Evolutionary conservation across 2,113 vertebrate genomes (phyloP), one percentile per base, ranked within the genome.

Genomic region (Ctenomys sociabilis): DNA sequence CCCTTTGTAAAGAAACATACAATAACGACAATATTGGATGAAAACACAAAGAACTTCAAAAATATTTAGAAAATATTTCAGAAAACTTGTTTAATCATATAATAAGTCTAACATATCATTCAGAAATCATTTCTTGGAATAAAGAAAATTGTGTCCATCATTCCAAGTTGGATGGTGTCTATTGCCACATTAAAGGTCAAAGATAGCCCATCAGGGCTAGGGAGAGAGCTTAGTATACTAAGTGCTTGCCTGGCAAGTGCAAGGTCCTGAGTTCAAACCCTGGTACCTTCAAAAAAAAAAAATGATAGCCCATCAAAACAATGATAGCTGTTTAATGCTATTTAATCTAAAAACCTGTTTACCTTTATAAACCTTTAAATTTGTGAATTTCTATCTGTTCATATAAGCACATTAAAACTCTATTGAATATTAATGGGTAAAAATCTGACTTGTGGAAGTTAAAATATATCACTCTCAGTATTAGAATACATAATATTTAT

Each of bases 361-460:
- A 84, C 21, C 5, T 63, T 35, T 72, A n/a, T 19, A 43, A 73
- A 40, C 8, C 14, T 75, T 73, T 3, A 77, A 19, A n/a, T 77
- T 78, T 45, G 19, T 24, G 13, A n/a, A 7, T 73, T 82, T 28
- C 28, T 12, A 66, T 68, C 1, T 88, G 30, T 35, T n/a, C 88
- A 37, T 68, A 40, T 77, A 59, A 77, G 13, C 13, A n/a, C 35
- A 52, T 96, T 75, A 70, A 59, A 9, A 59, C 2, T 37, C 14
- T 81, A 43, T 59, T 91, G 24, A 91, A 88, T 91, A 94, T 83
- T 91, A 77, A 37, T 61, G 3, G 75, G 32, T 37, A 84, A 66
- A 77, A 91, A 30, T 68, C 57, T 87, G 45, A 96, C 7, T 49
- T 49, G 37, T 40, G 83, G 3, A 83, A 28, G 2, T 19, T 35